Evolutionary conservation across 2,113 vertebrate genomes (phyloP), one percentile per base, ranked within the genome.

Genomic region (Gasterosteus nipponicus): DNA sequence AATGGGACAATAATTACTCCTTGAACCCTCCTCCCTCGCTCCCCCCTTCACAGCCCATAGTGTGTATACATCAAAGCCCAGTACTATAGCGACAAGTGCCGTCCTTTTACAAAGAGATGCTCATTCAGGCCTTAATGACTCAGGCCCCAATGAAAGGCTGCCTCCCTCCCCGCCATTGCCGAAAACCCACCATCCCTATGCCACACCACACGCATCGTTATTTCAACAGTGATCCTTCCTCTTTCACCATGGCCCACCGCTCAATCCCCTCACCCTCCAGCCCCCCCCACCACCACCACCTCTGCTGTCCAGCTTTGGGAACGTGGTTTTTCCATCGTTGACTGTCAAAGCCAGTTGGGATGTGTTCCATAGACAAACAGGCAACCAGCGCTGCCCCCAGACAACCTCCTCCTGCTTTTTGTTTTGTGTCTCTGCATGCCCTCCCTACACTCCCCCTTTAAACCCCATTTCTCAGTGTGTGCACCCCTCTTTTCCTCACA

Each of bases 311-410:
- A 59, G 68, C 88, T 80, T 94, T 80, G 87, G 89, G 92, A 89
- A 81, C 85, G 87, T 93, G 92, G 86, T 89, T 88, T 76, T 83
- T 82, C 85, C 94, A 93, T 92, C 83, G 81, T 89, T 95, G 93
- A 94, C 91, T 93, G 95, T 95, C 92, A 90, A 93, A 89, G 92
- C 93, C 95, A 94, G 93, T 93, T 90, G 92, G 94, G 87, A 93
- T 89, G 91, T 94, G 93, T 97, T 96, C 94, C 94, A 94, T 95
- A 97, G 97, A 98, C 97, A 98, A 98, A 97, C 98, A 99, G 97
- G 97, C 98, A 99, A 99, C 96, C 97, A 98, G 98, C 93, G 90
- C 97, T 97, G 95, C 95, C 95, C 80, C 96, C 92, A 95, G 93
- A 89, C 87, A 85, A 85, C 87, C 59, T 83, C 84, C 93, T 93